A percentile compares a stretch with the other conserved stretches of the same genome.
Evolutionary conservation across 2,113 vertebrate species (phyloP).

Genomic region (Phalacrocorax aristotelis): DNA sequence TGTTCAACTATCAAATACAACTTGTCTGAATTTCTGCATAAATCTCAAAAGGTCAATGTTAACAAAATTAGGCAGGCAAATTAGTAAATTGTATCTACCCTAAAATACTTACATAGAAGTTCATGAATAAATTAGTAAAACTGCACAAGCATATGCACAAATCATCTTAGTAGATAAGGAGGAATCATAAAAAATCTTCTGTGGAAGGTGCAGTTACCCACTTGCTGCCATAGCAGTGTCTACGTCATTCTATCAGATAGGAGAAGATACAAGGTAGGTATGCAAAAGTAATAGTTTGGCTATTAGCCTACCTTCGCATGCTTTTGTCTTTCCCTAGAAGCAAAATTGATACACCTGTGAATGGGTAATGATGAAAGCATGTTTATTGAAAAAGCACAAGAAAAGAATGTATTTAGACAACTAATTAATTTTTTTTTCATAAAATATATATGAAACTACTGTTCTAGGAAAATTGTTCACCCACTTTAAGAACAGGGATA

Average conservation of each 20-base stretch:
- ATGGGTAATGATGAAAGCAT: conserved; percentile 32
- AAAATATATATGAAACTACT: conserved; percentile 30
- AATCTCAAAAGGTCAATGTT: neutral
- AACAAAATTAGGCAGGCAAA: neutral
- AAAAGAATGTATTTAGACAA: conserved; percentile 32
- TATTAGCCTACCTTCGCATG: neutral
- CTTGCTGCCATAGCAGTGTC: neutral
- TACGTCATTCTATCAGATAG: neutral
- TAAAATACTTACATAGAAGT: neutral
- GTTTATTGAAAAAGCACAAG: conserved; percentile 54
- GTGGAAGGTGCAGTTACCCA: neutral
- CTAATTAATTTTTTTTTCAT: conserved; percentile 12
- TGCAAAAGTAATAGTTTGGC: neutral
- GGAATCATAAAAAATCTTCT: neutral
- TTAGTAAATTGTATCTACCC: neutral
- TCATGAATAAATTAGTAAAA: neutral
- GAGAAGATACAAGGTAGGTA: neutral
- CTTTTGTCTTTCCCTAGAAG: neutral
- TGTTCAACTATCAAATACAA: neutral
- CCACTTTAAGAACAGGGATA: neutral
- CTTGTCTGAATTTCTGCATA: neutral
- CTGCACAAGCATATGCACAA: neutral
- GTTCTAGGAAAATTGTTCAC: conserved; percentile 47
- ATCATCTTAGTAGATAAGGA: neutral
- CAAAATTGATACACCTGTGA: neutral